Base-by-base conservation (phyloP, 2,888 invertebrate genomes). In the Drosophila testacea region DNA sequence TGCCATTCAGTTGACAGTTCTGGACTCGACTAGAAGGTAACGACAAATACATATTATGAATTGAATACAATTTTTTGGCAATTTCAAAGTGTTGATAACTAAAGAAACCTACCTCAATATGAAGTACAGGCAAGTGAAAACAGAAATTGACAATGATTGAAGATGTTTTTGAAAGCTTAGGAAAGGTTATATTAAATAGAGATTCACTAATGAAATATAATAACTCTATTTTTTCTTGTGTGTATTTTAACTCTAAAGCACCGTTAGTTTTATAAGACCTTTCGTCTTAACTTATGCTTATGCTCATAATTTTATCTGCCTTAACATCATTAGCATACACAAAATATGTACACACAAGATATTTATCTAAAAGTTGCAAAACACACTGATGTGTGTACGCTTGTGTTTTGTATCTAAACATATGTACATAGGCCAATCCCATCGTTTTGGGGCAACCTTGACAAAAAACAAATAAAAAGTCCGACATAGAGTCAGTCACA, bases 101-200 rank as follows among this genome's bases (percentile, higher is more conserved):
- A 6, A 6, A 32, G 46, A 47, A 67, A 65, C 81, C 87, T 81
- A 83, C 87, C 81, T 73, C 84, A 86, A 81, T 61, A 36, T 46
- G n/a, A 16, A 11, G 28, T 28, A 2, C 36, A 56, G 41, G 36
- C 41, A 11, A 16, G 36, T 68, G 59, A 4, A 27, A n/a, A 44
- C 7, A 32, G 1, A 41, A 44, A 32, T 41, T 39, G 27, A n/a
- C 27, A 65, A 28, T 46, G 46, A 39, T 32, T 32, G 32, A 62
- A 32, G 39, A 38, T 11, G 11, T 28, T 55, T 55, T 34, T 38
- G 6, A 13, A 27, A 5, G 28, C 3, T 7, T 28, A 6, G 36
- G 16, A 6, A 11, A 11, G 6, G 0, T 27, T 42, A 2, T 10
- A 42, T 22, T 11, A 5, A 42, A 42, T 5, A 5, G 1, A 4